Evolutionary conservation across 2,888 invertebrate species (phyloP), one percentile per base, ranked within the genome.

Genomic region (Ophraella communa): DNA sequence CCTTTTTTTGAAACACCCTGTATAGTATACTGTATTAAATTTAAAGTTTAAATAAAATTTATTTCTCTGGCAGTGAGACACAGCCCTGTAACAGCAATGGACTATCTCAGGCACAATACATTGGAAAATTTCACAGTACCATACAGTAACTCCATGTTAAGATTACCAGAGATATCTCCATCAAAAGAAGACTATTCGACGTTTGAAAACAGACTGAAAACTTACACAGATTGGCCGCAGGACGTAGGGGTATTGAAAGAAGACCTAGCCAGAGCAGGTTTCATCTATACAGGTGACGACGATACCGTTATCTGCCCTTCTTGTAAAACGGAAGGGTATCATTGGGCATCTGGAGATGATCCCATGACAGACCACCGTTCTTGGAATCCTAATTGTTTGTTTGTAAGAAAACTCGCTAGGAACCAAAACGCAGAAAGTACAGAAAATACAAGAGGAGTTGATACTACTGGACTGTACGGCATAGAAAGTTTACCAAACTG

Each of bases 381-480:
- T 57, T 94, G 92, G 90, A 91, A 92, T 39, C 90, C 91, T 11
- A 87, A 89, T 71, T 96, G 96, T 78, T 89, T 92, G 2, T 91
- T 94, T 75, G 81, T 95, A 45, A 71, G 71, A 71, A 54, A 54
- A 47, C 61, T 64, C 44, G 68, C 72, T 8, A 67, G 69, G 57
- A 81, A 83, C 21, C 80, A 78, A 68, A 83, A 77, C 82, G 58
- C 65, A 17, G 65, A 52, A 57, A 54, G 47, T 17, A 44, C n/a
- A n/a, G n/a, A n/a, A n/a, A n/a, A 55, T 20, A 80, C 74, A 77
- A 47, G 79, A 73, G 53, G 54, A 17, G 42, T 20, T 14, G 81
- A 81, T 64, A 80, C 80, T 23, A 81, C 81, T 66, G 82, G 81
- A 24, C 74, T 77, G 63, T 79, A 81, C 68, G 79, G 79, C 67